Evolutionary conservation across 1,140 invertebrate genomes (phyloP).

Genomic region (Ptiloglossa arizonensis): DNA sequence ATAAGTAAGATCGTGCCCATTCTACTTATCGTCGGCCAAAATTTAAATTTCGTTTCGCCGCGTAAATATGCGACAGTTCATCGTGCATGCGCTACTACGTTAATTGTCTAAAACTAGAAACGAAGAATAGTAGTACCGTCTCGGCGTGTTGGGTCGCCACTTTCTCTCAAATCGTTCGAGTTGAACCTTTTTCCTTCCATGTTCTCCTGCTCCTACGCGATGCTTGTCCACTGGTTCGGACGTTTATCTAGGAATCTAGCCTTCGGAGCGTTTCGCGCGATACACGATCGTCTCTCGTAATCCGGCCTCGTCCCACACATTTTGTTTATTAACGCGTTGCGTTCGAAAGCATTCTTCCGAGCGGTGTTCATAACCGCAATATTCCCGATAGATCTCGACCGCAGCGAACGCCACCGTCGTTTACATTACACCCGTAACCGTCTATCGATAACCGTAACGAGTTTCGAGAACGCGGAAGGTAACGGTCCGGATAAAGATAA

Average conservation of each 20-base stretch:
- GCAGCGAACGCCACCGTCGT: no score
- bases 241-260: neutral
- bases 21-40: constrained; percentile 22
- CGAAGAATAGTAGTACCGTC: neutral
- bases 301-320: neutral
- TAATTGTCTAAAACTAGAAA: neutral
- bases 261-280: neutral
- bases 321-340: neutral
- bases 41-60: constrained; percentile 8
- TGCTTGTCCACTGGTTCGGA: no score
- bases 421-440: neutral
- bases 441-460: neutral
- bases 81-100: neutral
- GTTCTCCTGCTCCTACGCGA: neutral
- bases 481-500: neutral
- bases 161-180: neutral
- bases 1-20: constrained; percentile 40
- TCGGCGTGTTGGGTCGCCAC: neutral
- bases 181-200: neutral
- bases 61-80: neutral
- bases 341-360: no score
- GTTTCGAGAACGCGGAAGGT: neutral
- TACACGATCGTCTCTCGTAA: neutral
- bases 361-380: no score
- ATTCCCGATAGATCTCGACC: neutral